These are phyloP conservation scores for Chaetura pelagica DNA, from an alignment of 2,113 vertebrate genomes.

Conservation along the genomic window DNA sequence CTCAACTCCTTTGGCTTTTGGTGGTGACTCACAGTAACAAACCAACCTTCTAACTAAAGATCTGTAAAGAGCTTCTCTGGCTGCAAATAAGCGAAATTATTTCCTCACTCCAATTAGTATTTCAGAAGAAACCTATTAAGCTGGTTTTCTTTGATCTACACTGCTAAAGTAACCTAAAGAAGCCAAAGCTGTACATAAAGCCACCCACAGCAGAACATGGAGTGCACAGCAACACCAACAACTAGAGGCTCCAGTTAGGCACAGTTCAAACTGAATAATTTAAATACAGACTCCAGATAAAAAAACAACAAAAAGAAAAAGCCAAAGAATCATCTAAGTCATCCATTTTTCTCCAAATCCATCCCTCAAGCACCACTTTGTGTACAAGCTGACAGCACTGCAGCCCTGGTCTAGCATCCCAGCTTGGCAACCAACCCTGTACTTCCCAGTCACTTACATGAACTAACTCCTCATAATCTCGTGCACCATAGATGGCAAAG, in stretches of 20 bases:
- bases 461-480: slow-evolving; percentile 88
- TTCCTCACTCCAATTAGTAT: not conserved
- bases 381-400: not conserved
- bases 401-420: not conserved
- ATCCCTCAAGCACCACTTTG: not conserved
- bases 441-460: slow-evolving; percentile 78
- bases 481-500: slow-evolving; percentile 84
- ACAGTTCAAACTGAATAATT: not conserved
- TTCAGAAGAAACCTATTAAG: not conserved
- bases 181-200: not conserved
- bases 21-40: not conserved
- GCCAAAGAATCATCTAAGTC: not conserved
- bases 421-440: not conserved
- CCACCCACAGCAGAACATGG: not conserved
- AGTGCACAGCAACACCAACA: not conserved
- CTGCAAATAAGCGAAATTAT: not conserved
- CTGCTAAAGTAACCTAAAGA: not conserved
- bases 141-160: not conserved
- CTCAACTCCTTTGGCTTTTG: not conserved
- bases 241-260: not conserved
- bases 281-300: not conserved
- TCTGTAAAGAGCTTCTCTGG: not conserved
- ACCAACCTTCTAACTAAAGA: not conserved
- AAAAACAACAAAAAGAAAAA: not conserved
- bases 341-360: not conserved